Base-by-base conservation (phyloP, 1,140 invertebrate species). In the Panagrolaimus sp. region DNA sequence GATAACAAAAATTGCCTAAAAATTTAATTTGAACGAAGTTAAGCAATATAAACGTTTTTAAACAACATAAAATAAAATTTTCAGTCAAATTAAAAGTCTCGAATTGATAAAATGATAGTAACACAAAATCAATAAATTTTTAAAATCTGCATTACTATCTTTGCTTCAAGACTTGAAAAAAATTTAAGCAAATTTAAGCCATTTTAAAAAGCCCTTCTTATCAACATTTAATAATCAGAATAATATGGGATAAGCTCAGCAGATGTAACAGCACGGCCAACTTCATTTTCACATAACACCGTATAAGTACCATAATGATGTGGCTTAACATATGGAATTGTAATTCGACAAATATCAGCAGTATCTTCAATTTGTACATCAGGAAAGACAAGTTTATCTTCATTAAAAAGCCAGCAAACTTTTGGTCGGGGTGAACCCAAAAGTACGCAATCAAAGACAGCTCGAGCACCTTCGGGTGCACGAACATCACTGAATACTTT, bases 391-490 rank as follows among this genome's bases (percentile, higher is more conserved):
- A 82, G 20, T 64, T 82, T 81, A 27, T 82, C 81, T 57, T 81
- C 81, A 66, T 82, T 82, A 66, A 82, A 82, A 9, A 82, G 70
- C 80, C 80, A 82, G 66, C 78, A 82, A 25, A 81, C 79, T 78
- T 78, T 72, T 20, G 80, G 80, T 43, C 80, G 70, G 23, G 80
- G 80, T 42, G 75, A 79, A 46, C 80, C 80, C 2, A 82, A 66
- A n/a, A 82, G 74, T 31, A 83, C 72, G 63, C 80, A 82, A 65
- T 82, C 80, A 48, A 82, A 82, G 23, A 82, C 76, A 42, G 79
- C 80, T 42, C 68, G 71, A n/a, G 78, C 74, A 11, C 79, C 79
- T 51, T 73, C 68, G 23, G 74, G 72, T 23, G 72, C 72, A n/a
- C 78, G 61, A n/a, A 82, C 69, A 71, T 82, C 80, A 25, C 78